Evolutionary conservation across 2,888 invertebrate species (phyloP).

Genomic region (Agonopterix arenella): DNA sequence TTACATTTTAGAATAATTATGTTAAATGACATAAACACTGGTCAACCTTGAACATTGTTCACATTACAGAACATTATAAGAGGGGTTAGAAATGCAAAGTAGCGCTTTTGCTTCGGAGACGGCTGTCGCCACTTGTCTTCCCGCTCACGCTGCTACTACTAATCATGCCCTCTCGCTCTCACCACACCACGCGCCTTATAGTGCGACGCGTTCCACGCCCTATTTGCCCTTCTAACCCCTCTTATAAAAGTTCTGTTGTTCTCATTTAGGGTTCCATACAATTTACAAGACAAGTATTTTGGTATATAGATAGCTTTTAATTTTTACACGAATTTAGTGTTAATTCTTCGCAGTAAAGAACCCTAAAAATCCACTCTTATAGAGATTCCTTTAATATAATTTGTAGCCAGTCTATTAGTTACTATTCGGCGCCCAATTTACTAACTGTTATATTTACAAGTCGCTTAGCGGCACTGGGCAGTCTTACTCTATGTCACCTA

Average conservation of each 20-base stretch:
- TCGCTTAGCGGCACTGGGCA: slow-evolving; percentile 55
- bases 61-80: no score
- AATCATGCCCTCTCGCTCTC: no score
- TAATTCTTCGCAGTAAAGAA: background rate
- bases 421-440: slow-evolving; percentile 45
- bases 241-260: no score
- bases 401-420: slow-evolving; percentile 64
- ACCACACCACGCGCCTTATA: no score
- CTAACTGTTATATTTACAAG: slow-evolving; percentile 42
- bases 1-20: slow-evolving; percentile 5
- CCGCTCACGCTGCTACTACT: no score
- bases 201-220: no score
- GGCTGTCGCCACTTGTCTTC: no score
- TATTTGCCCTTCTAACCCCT: no score
- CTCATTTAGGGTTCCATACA: background rate
- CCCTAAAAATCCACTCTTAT: slow-evolving; percentile 39
- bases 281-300: background rate
- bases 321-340: background rate
- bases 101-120: no score
- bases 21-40: slow-evolving; percentile 4
- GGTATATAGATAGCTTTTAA: background rate
- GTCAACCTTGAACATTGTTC: slow-evolving; percentile 2
- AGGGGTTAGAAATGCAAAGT: no score
- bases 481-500: slow-evolving; percentile 8
- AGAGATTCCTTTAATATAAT: slow-evolving; percentile 58